Evolutionary conservation across 2,797 vertebrate species (phyloP), one percentile per base, ranked within the genome.

Genomic region (Fratercula arctica): DNA sequence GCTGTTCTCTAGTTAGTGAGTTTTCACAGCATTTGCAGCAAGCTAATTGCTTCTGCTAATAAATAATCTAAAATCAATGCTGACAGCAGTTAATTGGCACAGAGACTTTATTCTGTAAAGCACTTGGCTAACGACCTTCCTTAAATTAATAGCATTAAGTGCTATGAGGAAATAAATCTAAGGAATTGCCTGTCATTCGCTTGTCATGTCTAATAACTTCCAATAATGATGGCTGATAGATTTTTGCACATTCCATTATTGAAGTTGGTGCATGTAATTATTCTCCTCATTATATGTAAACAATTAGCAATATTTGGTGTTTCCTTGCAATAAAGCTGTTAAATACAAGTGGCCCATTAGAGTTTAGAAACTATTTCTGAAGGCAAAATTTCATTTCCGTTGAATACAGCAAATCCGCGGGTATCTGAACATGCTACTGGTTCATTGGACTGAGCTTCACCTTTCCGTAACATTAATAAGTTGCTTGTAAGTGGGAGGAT

Each of bases 201-300:
- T 98, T 99, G 99, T 99, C 99, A 99, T 99, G 99, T 99, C 98
- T 99, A 99, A 99, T 99, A 99, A 99, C 99, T 99, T 99, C 99
- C 99, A 99, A 99, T 99, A 99, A 99, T 99, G 99, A 99, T 98
- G 98, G 98, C 99, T 99, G 99, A 99, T 99, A 99, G 99, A 99
- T 99, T 99, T 99, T 99, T 99, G 99, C 99, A 99, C 98, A 99
- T 98, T 99, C 98, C 99, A 99, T 99, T 99, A 99, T 99, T 99
- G 99, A 99, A 99, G 98, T 98, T 99, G 99, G 99, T 99, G 98
- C 99, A 99, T 99, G 99, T 99, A 99, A 99, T 99, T 99, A 99
- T 99, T 99, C 99, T 99, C 99, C 99, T 99, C 99, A 99, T 99
- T 99, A 99, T 98, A 99, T 98, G 98, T 99, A 99, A 99, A 99